phyloP scores from a whole-genome alignment of 2,797 vertebrate species.

The Mormyrus hasselquistii region DNA sequence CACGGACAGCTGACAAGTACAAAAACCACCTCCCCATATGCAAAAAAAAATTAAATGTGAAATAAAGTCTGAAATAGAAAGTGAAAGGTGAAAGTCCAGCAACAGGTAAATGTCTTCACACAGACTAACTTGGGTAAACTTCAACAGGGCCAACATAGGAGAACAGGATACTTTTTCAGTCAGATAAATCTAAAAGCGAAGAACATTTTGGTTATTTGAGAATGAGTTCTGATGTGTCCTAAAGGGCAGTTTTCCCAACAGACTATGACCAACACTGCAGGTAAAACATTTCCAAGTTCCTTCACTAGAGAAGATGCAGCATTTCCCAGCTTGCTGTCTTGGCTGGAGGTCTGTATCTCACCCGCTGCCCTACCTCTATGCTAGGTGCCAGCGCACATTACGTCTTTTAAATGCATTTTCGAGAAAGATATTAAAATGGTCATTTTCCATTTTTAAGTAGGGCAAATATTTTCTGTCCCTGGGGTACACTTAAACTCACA shows the following conservation, averaged over 20 bases:
- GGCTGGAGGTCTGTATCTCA: not conserved
- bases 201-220: not conserved
- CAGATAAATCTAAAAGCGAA: not conserved
- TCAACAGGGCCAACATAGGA: not conserved
- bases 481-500: conserved; percentile 19
- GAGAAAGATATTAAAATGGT: conserved; percentile 21
- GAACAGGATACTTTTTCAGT: not conserved
- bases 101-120: not conserved
- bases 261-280: not conserved
- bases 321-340: not conserved
- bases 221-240: not conserved
- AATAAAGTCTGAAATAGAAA: not conserved
- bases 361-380: not conserved
- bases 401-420: conserved; percentile 17
- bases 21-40: not conserved
- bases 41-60: not conserved
- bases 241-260: not conserved
- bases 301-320: not conserved
- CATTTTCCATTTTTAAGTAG: conserved; percentile 24
- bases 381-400: not conserved
- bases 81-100: not conserved
- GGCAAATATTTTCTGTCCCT: conserved; percentile 24
- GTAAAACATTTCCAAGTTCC: not conserved
- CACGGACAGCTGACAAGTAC: not conserved
- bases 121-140: not conserved